Percentiles rank a stretch among this genome's conserved stretches.
These are phyloP conservation scores for Ophraella communa DNA, from an alignment of 2,888 invertebrate genomes.

Conservation along the genomic window DNA sequence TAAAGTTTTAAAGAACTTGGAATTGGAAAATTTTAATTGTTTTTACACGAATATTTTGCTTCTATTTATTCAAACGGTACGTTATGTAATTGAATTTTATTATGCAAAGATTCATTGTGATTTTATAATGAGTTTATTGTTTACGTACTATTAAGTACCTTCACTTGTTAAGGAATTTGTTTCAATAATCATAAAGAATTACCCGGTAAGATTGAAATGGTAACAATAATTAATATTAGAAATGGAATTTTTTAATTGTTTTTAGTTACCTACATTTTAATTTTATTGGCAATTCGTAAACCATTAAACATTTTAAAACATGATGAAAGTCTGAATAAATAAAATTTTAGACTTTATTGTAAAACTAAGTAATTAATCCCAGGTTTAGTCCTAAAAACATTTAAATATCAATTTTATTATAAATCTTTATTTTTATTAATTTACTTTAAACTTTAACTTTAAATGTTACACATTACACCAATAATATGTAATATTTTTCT, in stretches of 20 bases:
- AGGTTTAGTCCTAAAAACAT: too few relatives aligned
- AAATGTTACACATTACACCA: too few relatives aligned
- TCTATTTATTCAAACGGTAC: conserved; percentile 44
- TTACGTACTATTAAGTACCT: conserved; percentile 46
- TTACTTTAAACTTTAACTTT: too few relatives aligned
- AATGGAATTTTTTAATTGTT: conserved; percentile 31
- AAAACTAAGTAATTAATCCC: too few relatives aligned
- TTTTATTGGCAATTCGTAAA: background rate
- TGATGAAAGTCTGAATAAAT: background rate
- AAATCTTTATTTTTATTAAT: too few relatives aligned
- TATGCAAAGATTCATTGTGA: conserved; percentile 50
- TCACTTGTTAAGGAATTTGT: conserved; percentile 33
- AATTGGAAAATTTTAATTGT: background rate
- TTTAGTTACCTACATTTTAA: background rate
- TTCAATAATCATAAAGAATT: conserved; percentile 33
- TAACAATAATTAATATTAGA: conserved; percentile 19
- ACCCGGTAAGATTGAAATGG: conserved; percentile 28
- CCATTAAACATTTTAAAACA: background rate
- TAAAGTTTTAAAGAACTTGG: background rate
- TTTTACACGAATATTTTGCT: conserved; percentile 38
- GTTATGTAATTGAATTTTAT: conserved; percentile 47
- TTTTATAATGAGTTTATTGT: conserved; percentile 46
- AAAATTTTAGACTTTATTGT: too few relatives aligned
- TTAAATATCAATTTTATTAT: too few relatives aligned
- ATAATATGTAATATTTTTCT: too few relatives aligned